A percentile compares a stretch with the other conserved stretches of the same genome.
Evolutionary conservation across 2,797 vertebrate genomes (phyloP).

Genomic region (Caiman crocodilus): DNA sequence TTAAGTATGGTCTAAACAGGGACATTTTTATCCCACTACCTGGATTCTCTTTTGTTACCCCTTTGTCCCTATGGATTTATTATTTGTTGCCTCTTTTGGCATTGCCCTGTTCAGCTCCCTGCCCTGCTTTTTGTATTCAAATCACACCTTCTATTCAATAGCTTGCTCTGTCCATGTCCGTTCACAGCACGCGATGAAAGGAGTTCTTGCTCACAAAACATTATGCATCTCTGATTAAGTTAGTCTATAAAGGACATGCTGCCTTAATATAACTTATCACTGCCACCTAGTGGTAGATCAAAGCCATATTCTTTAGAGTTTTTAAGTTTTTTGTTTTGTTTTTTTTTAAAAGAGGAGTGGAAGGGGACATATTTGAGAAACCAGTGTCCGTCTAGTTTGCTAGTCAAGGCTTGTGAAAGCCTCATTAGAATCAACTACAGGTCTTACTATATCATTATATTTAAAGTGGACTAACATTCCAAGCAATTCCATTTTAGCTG

Average conservation of each 20-base stretch:
- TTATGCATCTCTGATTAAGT: too few relatives aligned
- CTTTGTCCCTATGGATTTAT: too few relatives aligned
- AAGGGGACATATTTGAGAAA: not conserved
- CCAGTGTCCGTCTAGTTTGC: not conserved
- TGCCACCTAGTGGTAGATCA: conserved; percentile 3
- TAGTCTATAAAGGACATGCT: not conserved
- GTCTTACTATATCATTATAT: not conserved
- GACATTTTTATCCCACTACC: too few relatives aligned
- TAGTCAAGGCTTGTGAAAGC: fast-evolving
- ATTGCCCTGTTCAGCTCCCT: too few relatives aligned
- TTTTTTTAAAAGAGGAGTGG: not conserved
- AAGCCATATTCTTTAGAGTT: not conserved
- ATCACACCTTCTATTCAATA: too few relatives aligned
- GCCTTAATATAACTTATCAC: not conserved
- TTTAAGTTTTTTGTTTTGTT: not conserved
- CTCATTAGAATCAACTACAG: not conserved
- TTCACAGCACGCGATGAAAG: too few relatives aligned
- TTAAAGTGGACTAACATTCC: not conserved
- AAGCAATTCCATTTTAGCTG: not conserved
- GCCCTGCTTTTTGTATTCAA: too few relatives aligned
- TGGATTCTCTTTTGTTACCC: too few relatives aligned
- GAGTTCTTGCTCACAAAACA: too few relatives aligned
- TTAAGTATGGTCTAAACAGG: too few relatives aligned
- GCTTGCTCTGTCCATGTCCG: too few relatives aligned
- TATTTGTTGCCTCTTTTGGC: too few relatives aligned